These are phyloP conservation scores for Channa maculata DNA, from an alignment of 2,113 vertebrate genomes.

Conservation along the genomic window DNA sequence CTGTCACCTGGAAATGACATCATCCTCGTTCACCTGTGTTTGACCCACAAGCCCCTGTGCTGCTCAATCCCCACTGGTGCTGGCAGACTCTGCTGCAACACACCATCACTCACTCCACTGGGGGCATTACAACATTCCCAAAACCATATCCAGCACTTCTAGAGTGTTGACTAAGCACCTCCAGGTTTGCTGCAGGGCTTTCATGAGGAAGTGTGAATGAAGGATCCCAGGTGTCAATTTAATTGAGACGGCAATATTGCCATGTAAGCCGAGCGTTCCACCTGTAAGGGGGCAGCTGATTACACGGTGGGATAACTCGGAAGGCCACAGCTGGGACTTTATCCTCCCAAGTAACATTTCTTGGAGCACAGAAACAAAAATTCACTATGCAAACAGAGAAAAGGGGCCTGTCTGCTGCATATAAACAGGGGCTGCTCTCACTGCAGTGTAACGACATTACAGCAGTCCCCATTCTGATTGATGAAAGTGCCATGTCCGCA, in stretches of 20 bases:
- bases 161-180: slow-evolving; percentile 38
- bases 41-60: no score
- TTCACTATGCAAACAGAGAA: slow-evolving; percentile 20
- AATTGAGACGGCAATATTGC: slow-evolving; percentile 60
- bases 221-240: slow-evolving; percentile 49
- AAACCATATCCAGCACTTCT: not conserved
- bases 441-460: slow-evolving; percentile 77
- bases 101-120: not conserved
- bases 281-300: slow-evolving; percentile 41
- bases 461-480: slow-evolving; percentile 71
- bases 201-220: slow-evolving; percentile 34
- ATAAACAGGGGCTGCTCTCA: slow-evolving; percentile 50
- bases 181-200: slow-evolving; percentile 12
- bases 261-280: slow-evolving; percentile 4
- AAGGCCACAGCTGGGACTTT: slow-evolving; percentile 30
- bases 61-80: not conserved
- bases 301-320: slow-evolving; percentile 20
- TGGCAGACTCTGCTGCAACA: slow-evolving; percentile 7
- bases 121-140: slow-evolving; percentile 18
- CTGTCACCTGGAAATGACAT: no score
- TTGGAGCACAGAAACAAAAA: not conserved
- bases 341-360: slow-evolving; percentile 3
- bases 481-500: slow-evolving; percentile 77
- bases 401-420: slow-evolving; percentile 27
- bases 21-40: no score